Base-by-base conservation (phyloP, 92 coral and sea anemone genomes). In the Plumapathes pennacea region DNA sequence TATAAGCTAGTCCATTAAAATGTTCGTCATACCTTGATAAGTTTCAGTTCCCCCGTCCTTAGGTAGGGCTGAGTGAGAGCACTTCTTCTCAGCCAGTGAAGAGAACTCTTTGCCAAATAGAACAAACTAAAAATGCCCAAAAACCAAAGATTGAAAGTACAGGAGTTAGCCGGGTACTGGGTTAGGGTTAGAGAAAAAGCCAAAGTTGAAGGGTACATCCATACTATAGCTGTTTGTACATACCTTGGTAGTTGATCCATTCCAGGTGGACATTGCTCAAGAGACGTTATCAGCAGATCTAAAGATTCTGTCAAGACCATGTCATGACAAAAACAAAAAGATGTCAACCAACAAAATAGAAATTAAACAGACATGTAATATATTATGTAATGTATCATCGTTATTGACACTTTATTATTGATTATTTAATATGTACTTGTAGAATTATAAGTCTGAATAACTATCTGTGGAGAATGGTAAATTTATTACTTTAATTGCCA, bases 71-170 rank as follows among this genome's bases (percentile, higher is more conserved):
- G 86, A 50, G 66, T 61, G 6, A 77, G 50, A 2, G 72, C 74
- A 55, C 68, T 74, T 58, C 76, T 88, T 53, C 78, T 88, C 25
- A 92, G 62, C 98, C 98, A 88, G 45, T 92, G 98, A 25, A 92
- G 81, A 64, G 81, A 80, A 67, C 92, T 92, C 49, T 88, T 92
- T 1, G 96, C 94, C 61, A 92, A 87, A 70, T 84, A 92, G 31
- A 92, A 68, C 64, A 92, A 77, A 41, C 98, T 92, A 57, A 28
- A 69, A 40, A 5, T 37, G 6, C 60, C 13, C 20, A 14, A 37
- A 13, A 12, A 47, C 36, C 30, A 45, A 42, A 40, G 2, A 21
- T 11, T 24, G 25, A 30, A 11, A 56, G 28, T 10, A 37, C 10
- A 37, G 10, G 42, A 15, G 4, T 15, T 4, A 4, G 22, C 25